phyloP scores from a whole-genome alignment of 1,140 invertebrate species.

The Orchesella cincta region DNA sequence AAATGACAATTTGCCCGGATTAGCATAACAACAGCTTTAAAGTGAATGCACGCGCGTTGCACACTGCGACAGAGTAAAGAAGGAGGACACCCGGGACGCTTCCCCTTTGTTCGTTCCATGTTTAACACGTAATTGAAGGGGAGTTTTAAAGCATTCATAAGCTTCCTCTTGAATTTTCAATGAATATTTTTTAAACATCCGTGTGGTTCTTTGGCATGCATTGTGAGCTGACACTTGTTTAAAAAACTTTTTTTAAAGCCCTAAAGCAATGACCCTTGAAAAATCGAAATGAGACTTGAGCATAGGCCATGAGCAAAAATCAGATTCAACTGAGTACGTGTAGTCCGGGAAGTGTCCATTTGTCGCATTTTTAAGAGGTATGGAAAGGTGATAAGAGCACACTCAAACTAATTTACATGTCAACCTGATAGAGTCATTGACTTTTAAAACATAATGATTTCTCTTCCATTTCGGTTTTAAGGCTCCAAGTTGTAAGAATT shows the following conservation, averaged over 20 bases:
- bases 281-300: background rate
- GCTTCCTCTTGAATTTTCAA: background rate
- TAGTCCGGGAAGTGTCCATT: background rate
- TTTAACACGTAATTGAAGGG: slow-evolving; percentile 11
- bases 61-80: background rate
- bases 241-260: background rate
- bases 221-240: no score
- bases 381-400: background rate
- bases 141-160: slow-evolving; percentile 9
- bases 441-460: slow-evolving; percentile 1
- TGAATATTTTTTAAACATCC: background rate
- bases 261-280: slow-evolving; percentile 14
- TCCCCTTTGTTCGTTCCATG: slow-evolving; percentile 13
- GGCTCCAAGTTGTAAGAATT: background rate
- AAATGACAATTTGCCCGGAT: slow-evolving; percentile 19
- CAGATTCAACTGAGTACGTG: background rate
- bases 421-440: background rate
- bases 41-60: background rate
- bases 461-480: no score
- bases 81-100: background rate
- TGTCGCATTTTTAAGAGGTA: background rate
- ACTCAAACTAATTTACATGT: slow-evolving; percentile 24
- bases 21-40: slow-evolving; percentile 19
- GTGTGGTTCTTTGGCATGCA: no score
- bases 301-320: background rate